Conservation (phyloP, 2,888 invertebrate species). For the Pheosia gnoma region DNA sequence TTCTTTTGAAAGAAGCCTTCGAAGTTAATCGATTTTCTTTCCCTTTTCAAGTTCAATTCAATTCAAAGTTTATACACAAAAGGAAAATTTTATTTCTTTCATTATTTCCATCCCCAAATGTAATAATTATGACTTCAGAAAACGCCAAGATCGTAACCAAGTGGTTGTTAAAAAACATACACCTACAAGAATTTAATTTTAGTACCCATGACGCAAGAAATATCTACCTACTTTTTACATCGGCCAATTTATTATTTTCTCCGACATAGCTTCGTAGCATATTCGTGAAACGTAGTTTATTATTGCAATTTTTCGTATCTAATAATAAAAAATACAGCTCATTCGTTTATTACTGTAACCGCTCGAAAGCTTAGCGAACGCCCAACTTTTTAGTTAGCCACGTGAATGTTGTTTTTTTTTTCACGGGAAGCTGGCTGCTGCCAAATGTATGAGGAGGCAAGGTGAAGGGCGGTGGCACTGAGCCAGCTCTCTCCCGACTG, state of each 20-base stretch:
- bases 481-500: constrained; percentile 23
- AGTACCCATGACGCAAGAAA: not conserved
- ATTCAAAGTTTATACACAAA: no score
- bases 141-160: no score
- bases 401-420: constrained; percentile 17
- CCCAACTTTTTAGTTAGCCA: constrained; percentile 17
- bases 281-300: not conserved
- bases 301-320: not conserved
- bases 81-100: no score
- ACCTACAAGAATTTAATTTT: not conserved
- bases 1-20: no score
- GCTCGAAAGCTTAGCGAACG: not conserved
- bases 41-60: no score
- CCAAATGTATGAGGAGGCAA: constrained; percentile 28
- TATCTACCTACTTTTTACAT: not conserved
- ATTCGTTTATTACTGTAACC: not conserved
- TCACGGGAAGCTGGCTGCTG: constrained; percentile 11
- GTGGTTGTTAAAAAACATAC: no score
- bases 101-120: no score
- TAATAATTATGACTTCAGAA: no score
- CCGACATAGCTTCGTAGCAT: not conserved
- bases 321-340: not conserved
- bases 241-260: not conserved
- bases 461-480: constrained; percentile 36
- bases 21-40: no score